Evolutionary conservation across 2,797 vertebrate species (phyloP), one percentile per base, ranked within the genome.

Genomic region (Lutjanus argentimaculatus): DNA sequence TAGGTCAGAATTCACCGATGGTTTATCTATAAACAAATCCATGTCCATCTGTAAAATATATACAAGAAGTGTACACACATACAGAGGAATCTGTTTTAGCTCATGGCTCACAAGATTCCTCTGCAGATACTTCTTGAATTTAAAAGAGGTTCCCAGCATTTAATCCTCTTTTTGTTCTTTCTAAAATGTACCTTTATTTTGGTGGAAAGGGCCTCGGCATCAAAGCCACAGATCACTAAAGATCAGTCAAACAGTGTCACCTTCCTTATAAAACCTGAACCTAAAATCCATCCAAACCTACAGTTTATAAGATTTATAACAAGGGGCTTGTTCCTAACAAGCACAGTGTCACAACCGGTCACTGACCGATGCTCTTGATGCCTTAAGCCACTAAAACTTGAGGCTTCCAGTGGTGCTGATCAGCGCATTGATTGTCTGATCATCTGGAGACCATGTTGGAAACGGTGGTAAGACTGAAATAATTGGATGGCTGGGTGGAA

Each of bases 341-440:
- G 81, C 61, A 40, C 36, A 74, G 40, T 62, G 82, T 74, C 70
- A 56, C 62, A 46, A 25, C 8, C 0, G 6, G 56, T 78, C 74
- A 77, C 83, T 63, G 86, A 51, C 77, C 51, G 14, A 49, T 66
- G 70, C 69, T 74, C 68, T 69, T 53, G 43, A 48, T 30, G 78
- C 67, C 19, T 30, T 79, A 53, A 82, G 73, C 78, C 61, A 59
- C 22, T 77, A 58, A 83, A 87, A 80, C 63, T 16, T 72, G 25
- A 45, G 40, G 70, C 58, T 69, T 89, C 58, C 83, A 89, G 74
- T 72, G 69, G 77, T 66, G 82, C 85, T 83, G 84, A 88, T 92
- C 85, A 85, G 77, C 25, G 87, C 88, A 91, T 90, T 85, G 89
- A 93, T 88, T 61, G 75, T 67, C 79, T 77, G 85, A 91, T 91